Evolutionary conservation across 2,797 vertebrate species (phyloP).

Genomic region (Anas flavirostris): DNA sequence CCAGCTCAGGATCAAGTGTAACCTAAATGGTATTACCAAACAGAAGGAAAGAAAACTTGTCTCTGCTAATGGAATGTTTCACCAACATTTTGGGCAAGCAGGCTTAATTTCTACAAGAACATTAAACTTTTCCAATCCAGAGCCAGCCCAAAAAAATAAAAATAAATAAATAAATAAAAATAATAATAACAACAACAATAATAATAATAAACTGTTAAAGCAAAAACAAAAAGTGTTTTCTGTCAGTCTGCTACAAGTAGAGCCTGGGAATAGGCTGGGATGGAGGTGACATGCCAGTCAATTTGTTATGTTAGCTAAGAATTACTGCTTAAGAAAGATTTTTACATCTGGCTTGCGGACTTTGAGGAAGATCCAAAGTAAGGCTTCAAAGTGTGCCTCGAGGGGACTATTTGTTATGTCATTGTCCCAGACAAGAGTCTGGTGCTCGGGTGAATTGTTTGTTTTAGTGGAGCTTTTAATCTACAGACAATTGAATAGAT

Average conservation of each 20-base stretch:
- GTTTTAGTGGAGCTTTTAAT: constrained; percentile 32
- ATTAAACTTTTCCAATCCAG: not conserved
- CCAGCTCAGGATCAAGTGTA: not conserved
- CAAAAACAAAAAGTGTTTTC: not conserved
- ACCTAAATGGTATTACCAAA: not conserved
- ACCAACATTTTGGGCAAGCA: not conserved
- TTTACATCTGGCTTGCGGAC: not conserved
- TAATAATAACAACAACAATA: not conserved
- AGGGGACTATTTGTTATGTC: not conserved
- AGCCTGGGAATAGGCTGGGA: not conserved
- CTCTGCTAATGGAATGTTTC: not conserved
- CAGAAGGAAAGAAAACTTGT: not conserved
- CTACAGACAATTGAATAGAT: not conserved
- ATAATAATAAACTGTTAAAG: not conserved
- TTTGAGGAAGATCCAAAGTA: not conserved
- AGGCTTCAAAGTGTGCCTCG: not conserved
- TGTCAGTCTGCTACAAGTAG: not conserved
- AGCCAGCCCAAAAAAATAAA: not conserved
- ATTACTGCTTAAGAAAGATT: not conserved
- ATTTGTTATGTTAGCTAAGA: not conserved
- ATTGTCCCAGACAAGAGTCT: constrained; percentile 31
- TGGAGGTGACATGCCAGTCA: not conserved
- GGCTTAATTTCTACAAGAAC: not conserved
- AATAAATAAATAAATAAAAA: not conserved
- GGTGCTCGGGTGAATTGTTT: not conserved